Evolutionary conservation across 2,888 invertebrate genomes (phyloP).

Genomic region (Atethmia centrago): DNA sequence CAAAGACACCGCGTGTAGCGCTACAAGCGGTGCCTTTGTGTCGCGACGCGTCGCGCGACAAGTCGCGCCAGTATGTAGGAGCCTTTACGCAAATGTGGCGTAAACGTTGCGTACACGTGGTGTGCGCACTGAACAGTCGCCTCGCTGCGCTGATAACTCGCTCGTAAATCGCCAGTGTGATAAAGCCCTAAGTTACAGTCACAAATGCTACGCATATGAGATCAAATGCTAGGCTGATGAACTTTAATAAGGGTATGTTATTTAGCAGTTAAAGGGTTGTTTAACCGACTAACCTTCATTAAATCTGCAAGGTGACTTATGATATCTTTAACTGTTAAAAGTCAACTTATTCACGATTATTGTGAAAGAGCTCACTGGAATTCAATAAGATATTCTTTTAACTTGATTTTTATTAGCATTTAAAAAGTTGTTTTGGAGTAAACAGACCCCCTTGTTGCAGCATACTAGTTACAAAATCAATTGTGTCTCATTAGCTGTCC

Average conservation of each 20-base stretch:
- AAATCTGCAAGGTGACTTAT: conserved; percentile 15
- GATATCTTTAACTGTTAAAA: neutral
- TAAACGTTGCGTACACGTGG: too few relatives aligned
- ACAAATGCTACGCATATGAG: neutral
- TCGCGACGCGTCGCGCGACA: too few relatives aligned
- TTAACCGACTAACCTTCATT: conserved; percentile 7
- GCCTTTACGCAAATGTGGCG: too few relatives aligned
- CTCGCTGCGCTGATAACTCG: too few relatives aligned
- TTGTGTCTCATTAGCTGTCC: too few relatives aligned
- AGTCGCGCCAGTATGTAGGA: too few relatives aligned
- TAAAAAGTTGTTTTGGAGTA: neutral
- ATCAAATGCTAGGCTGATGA: conserved; percentile 7
- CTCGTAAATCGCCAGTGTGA: too few relatives aligned
- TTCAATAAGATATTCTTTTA: neutral
- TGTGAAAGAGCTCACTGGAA: neutral
- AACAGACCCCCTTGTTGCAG: neutral
- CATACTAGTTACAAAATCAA: too few relatives aligned
- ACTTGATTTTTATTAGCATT: conserved; percentile 16
- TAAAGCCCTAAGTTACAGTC: neutral
- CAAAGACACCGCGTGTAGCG: too few relatives aligned
- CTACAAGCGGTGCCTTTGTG: too few relatives aligned
- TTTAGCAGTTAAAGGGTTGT: conserved; percentile 2
- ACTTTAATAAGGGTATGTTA: conserved; percentile 13
- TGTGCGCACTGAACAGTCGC: too few relatives aligned
- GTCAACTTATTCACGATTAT: conserved; percentile 4